Evolutionary conservation across 2,113 vertebrate genomes (phyloP).

Genomic region (Stercorarius parasiticus): DNA sequence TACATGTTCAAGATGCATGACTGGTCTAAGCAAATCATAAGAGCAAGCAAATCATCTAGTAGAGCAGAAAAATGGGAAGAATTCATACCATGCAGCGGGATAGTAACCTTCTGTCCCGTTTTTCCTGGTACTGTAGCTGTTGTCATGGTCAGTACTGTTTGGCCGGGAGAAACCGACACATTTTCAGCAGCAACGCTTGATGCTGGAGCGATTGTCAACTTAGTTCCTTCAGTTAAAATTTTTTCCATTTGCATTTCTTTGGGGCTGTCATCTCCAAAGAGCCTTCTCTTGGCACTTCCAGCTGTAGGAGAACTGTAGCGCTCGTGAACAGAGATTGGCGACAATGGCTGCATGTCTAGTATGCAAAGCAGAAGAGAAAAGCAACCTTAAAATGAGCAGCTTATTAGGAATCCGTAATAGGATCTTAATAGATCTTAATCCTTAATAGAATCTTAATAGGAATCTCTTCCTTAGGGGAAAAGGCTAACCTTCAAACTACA

Average conservation of each 20-base stretch:
- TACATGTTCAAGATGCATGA: not conserved
- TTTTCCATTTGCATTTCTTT: conserved; percentile 72
- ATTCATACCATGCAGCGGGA: conserved; percentile 85
- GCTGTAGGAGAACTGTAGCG: conserved; percentile 93
- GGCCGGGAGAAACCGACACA: conserved; percentile 73
- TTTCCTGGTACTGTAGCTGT: conserved; percentile 63
- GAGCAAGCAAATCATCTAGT: not conserved
- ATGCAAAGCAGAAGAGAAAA: not conserved
- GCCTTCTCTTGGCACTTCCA: conserved; percentile 92
- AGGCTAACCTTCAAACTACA: not conserved
- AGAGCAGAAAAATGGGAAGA: not conserved
- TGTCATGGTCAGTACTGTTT: conserved; percentile 80
- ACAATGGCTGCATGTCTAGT: conserved; percentile 82
- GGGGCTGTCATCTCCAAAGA: conserved; percentile 90
- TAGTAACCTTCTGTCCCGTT: conserved; percentile 78
- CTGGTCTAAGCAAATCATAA: not conserved
- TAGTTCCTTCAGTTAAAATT: conserved; percentile 67
- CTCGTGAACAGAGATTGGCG: conserved; percentile 88
- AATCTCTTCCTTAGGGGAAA: not conserved
- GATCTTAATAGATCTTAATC: too few relatives aligned
- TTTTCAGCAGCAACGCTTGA: conserved; percentile 57
- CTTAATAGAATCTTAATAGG: too few relatives aligned
- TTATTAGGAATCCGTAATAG: not conserved
- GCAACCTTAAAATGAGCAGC: not conserved
- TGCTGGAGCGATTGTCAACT: conserved; percentile 71